Conservation (phyloP, 1,140 invertebrate genomes). For the Hydropsyche tenuis region DNA sequence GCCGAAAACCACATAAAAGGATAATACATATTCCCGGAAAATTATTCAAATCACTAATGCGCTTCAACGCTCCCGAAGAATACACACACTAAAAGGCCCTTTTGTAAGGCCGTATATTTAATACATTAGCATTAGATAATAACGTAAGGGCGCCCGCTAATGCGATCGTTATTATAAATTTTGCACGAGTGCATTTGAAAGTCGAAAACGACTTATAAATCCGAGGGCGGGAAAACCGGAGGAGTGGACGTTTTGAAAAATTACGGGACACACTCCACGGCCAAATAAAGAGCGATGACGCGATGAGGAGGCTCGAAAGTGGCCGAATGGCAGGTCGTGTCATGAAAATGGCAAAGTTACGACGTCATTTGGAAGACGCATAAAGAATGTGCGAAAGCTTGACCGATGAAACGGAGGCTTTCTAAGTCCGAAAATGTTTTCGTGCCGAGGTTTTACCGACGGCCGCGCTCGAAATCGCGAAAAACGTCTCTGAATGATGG, state of each 20-base stretch:
- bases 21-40: constrained; percentile 24
- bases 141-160: too few relatives aligned
- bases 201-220: too few relatives aligned
- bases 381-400: constrained; percentile 6
- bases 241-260: constrained; percentile 13
- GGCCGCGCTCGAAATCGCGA: too few relatives aligned
- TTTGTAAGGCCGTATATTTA: too few relatives aligned
- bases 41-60: constrained; percentile 22
- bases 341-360: background rate
- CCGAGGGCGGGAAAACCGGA: too few relatives aligned
- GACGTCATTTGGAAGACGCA: constrained; percentile 9
- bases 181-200: too few relatives aligned
- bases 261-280: background rate
- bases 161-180: too few relatives aligned
- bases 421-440: background rate
- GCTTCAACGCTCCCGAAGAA: constrained; percentile 16
- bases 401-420: background rate
- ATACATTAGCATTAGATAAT: too few relatives aligned
- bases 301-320: constrained; percentile 2
- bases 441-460: background rate
- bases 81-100: constrained; percentile 3
- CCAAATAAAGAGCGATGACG: constrained; percentile 17
- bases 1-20: constrained; percentile 17
- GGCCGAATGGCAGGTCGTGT: background rate
- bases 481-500: too few relatives aligned